phyloP scores from a whole-genome alignment of 2,888 invertebrate genomes.

The Leucoptera coffeella region DNA sequence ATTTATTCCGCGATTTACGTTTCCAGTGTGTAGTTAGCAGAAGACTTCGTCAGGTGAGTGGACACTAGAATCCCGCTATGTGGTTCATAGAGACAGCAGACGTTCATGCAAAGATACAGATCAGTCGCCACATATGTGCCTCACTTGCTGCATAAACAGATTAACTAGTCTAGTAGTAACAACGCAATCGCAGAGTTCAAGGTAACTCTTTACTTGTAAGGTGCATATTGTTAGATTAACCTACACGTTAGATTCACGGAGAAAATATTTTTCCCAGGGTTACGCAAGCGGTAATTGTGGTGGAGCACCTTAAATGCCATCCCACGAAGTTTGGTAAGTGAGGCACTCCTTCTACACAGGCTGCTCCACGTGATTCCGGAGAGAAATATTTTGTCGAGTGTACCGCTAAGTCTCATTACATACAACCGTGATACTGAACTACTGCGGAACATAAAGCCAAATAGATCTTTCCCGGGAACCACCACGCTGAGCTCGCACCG shows the following conservation, averaged over 20 bases:
- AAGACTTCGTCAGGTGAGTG: too few relatives aligned
- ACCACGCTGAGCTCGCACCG: slow-evolving; percentile 38
- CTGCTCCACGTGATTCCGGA: slow-evolving; percentile 52
- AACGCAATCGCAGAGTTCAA: slow-evolving; percentile 1
- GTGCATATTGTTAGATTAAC: slow-evolving; percentile 37
- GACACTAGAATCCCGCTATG: too few relatives aligned
- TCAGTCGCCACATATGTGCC: too few relatives aligned
- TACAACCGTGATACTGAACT: slow-evolving; percentile 27
- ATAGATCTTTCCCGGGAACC: slow-evolving; percentile 51
- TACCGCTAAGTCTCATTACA: slow-evolving; percentile 19
- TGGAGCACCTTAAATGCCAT: slow-evolving; percentile 54
- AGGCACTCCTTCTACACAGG: slow-evolving; percentile 51
- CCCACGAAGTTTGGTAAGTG: slow-evolving; percentile 53
- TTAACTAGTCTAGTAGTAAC: not conserved
- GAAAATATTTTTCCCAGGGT: slow-evolving; percentile 54
- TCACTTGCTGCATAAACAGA: too few relatives aligned
- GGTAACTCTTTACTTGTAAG: slow-evolving; percentile 22
- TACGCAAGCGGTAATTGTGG: slow-evolving; percentile 54
- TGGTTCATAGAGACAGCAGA: too few relatives aligned
- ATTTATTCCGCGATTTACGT: too few relatives aligned
- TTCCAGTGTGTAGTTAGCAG: too few relatives aligned
- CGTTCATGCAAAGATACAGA: too few relatives aligned
- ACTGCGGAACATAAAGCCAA: slow-evolving; percentile 49
- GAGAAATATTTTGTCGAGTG: slow-evolving; percentile 53
- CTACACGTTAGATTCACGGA: slow-evolving; percentile 54